Evolutionary conservation across 2,113 vertebrate species (phyloP), one percentile per base, ranked within the genome.

Genomic region (Chaenocephalus aceratus): DNA sequence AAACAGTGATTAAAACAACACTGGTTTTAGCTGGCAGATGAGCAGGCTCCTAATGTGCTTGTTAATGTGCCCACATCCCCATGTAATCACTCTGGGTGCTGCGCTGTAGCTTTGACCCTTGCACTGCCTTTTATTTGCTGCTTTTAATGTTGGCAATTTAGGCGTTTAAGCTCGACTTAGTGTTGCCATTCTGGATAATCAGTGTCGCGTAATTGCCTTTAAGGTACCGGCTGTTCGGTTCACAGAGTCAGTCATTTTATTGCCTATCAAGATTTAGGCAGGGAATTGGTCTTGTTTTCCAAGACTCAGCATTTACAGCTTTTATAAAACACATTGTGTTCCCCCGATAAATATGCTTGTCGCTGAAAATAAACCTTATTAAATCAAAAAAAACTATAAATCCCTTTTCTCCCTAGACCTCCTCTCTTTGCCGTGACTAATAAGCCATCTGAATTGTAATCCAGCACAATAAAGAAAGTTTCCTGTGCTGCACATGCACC

Each of bases 91-190:
- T 76, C 52, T 8, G 7, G 41, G 75, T 51, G 23, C 79, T 60
- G 72, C 59, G 2, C 45, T 66, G 51, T 21, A 59, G 67, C 65
- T 76, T 70, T 74, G 89, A 90, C 87, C 90, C 77, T 88, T 88
- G 83, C 77, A 72, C 84, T 73, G 51, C 44, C 48, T 48, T 63
- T 58, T 83, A 78, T 88, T 84, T 85, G 74, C 53, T 75, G 78
- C 73, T 83, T 89, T 89, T 91, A 91, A 88, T 82, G 84, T 88
- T 71, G 60, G 76, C 77, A 78, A 91, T 93, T 90, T 86, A 85
- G 72, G 69, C 67, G 34, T 87, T 93, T 86, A 87, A 89, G 84
- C 80, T 65, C 36, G 64, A 80, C 80, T 76, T 89, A 90, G 91
- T 91, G 90, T 76, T 77, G 74, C 86, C 86, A 70, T 85, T 77